Conservation (phyloP, 2,888 invertebrate genomes). For the Oxytorus armatus region DNA sequence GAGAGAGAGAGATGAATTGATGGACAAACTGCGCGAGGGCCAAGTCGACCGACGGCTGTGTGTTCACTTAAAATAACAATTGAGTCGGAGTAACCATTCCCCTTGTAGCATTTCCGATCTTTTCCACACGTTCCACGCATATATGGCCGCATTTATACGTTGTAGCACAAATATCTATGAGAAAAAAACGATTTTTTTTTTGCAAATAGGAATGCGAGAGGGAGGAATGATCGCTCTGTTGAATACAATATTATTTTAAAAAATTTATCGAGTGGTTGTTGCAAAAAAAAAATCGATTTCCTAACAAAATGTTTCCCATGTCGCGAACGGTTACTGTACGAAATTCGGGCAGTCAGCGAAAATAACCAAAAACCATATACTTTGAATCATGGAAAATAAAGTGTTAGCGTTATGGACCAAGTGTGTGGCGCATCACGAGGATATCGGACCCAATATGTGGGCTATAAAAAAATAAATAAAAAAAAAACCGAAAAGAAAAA, state of each 20-base stretch:
- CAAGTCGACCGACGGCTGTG: constrained; percentile 73
- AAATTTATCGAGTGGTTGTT: background rate
- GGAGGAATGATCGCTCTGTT: background rate
- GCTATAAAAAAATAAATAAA: too few species aligned
- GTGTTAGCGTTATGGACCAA: too few species aligned
- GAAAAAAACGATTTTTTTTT: constrained; percentile 4
- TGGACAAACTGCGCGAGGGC: constrained; percentile 74
- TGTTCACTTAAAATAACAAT: constrained; percentile 81
- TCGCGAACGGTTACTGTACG: too few species aligned
- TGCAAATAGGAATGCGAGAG: background rate
- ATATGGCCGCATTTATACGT: background rate
- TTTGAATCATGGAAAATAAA: too few species aligned
- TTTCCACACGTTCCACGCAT: constrained; percentile 58
- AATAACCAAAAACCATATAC: too few species aligned
- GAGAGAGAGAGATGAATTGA: constrained; percentile 61
- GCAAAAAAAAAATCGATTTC: background rate
- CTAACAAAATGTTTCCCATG: background rate
- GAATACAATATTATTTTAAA: background rate
- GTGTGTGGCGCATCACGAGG: too few species aligned
- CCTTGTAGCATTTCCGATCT: constrained; percentile 62
- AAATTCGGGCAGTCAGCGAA: too few species aligned
- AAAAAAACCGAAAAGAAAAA: too few species aligned
- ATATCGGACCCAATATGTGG: constrained; percentile 9
- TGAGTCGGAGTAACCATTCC: constrained; percentile 68
- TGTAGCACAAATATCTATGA: background rate